A percentile compares a stretch with the other conserved stretches of the same genome.
These are phyloP conservation scores for Lucinisca nassula DNA, from an alignment of 2,888 invertebrate species.

Conservation along the genomic window DNA sequence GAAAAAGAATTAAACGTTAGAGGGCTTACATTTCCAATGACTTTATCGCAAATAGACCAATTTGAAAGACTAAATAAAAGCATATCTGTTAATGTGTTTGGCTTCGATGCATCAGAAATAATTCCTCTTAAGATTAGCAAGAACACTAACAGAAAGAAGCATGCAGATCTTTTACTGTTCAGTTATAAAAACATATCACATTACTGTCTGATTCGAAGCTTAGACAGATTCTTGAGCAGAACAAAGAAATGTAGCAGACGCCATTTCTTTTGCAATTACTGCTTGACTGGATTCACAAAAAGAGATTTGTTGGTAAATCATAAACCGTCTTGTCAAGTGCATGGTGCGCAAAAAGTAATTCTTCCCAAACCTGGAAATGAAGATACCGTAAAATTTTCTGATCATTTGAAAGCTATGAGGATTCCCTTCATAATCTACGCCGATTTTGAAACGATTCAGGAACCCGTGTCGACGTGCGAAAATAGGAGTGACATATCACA, in stretches of 20 bases:
- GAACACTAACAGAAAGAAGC: background rate
- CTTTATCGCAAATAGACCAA: slow-evolving; percentile 3
- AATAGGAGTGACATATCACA: background rate
- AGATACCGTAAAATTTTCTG: background rate
- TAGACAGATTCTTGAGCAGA: background rate
- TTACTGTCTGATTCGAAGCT: background rate
- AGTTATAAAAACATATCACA: background rate
- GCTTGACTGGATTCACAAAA: background rate
- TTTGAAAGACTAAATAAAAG: slow-evolving; percentile 23
- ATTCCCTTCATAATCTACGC: background rate
- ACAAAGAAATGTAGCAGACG: background rate
- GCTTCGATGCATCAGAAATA: background rate
- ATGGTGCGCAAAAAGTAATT: background rate
- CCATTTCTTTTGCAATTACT: background rate
- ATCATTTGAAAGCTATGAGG: background rate
- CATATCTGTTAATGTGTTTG: slow-evolving; percentile 36
- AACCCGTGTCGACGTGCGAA: no score
- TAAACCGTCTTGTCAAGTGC: background rate
- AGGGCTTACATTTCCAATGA: slow-evolving; percentile 2
- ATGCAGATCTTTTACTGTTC: background rate
- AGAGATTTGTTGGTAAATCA: background rate
- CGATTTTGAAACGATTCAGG: background rate
- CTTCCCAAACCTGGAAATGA: background rate
- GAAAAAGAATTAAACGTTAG: background rate
- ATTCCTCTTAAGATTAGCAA: background rate